Evolutionary conservation across 64 coral and sea anemone species (phyloP), one percentile per base, ranked within the genome.

Genomic region (Actinia tenebrosa): DNA sequence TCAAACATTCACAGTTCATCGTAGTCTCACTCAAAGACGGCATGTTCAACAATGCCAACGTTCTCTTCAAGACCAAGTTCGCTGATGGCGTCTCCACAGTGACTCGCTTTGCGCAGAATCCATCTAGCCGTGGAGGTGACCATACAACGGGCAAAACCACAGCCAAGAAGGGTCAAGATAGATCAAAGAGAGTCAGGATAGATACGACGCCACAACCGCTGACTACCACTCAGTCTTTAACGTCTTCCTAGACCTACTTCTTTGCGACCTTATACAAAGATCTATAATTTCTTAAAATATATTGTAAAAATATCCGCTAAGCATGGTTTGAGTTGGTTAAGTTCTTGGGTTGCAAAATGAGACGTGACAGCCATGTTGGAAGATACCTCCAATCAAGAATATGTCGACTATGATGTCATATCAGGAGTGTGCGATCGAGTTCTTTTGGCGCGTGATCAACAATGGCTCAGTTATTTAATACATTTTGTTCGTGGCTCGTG

Each of bases 41-140:
- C 17, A 98, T 98, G 96, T 98, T 98, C 56, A 98, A 98, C 88
- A 98, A 98, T 71, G 96, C 96, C 17, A 98, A 98, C 45, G 96
- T 98, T 4, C 92, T 98, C 16, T 98, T 98, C 84, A 98, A 98
- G 66, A 98, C 96, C 1, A 98, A 94, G 79, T 98, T 98, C 84
- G 93, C 94, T 6, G 96, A 98, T 90, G 96, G 96, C 16, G 93
- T 98, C 25, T 98, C 96, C 20, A 98, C 96, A 3, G 96, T 98
- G 23, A 94, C 96, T 54, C 89, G 96, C 72, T 98, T 92, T 64
- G 96, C 90, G 44, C 95, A 98, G 77, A 94, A 83, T 63, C 95
- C 92, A 44, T 78, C 94, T 16, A 85, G 87, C 19, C 90, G 94
- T 82, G 80, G 68, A 27, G 60, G 44, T 46, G 84, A 82, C 56